Evolutionary conservation across 2,797 vertebrate genomes (phyloP).

Genomic region (Rhincodon typus): DNA sequence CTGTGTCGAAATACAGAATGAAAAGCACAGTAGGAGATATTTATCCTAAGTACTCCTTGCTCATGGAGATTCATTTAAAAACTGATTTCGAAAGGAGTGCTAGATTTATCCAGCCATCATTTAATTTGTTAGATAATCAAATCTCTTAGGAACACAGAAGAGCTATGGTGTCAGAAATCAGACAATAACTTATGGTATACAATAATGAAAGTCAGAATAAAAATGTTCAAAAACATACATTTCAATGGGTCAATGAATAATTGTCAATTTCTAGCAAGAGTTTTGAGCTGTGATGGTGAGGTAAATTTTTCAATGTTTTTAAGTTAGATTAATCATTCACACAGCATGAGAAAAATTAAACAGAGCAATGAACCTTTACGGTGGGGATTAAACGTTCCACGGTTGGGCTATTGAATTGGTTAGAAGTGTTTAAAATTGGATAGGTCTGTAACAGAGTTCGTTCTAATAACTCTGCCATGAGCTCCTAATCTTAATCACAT

Average conservation of each 20-base stretch:
- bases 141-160: neutral
- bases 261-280: neutral
- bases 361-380: neutral
- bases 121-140: neutral
- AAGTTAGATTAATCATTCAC: neutral
- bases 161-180: neutral
- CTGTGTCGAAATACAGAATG: neutral
- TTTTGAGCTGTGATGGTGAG: neutral
- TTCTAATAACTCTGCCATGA: neutral
- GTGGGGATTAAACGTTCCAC: neutral
- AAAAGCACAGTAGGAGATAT: neutral
- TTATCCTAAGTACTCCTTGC: neutral
- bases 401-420: neutral
- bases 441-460: neutral
- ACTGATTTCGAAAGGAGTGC: neutral
- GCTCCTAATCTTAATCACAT: neutral
- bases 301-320: neutral
- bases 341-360: neutral
- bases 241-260: neutral
- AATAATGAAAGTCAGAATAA: neutral
- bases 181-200: neutral
- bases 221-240: neutral
- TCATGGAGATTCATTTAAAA: neutral
- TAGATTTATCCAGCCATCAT: neutral
- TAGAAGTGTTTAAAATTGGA: neutral